Evolutionary conservation across 2,888 invertebrate species (phyloP), one percentile per base, ranked within the genome.

Genomic region (Galerucella pusilla): DNA sequence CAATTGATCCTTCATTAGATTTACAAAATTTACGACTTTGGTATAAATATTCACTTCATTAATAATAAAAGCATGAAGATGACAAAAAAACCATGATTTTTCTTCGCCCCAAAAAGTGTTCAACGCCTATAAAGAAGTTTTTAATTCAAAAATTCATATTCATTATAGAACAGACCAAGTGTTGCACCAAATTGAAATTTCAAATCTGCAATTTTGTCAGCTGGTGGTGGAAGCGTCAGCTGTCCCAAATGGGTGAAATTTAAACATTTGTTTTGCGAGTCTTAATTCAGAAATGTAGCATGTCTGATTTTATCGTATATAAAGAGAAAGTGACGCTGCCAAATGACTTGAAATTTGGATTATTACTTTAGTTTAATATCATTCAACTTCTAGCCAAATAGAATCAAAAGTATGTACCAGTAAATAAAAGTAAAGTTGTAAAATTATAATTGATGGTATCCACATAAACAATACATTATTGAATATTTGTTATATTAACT

Each of bases 211-310:
- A 78, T 75, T 35, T 60, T 77, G 80, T 80, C 81, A 81, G 81
- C 79, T 81, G 78, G 71, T 71, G 67, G 71, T 74, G 54, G 54
- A 20, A 10, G 79, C 78, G 80, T 78, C 80, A 80, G 80, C 78
- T 80, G 80, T 73, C 46, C 54, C 25, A 68, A 79, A 80, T 77
- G 77, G 79, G 67, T 73, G 74, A 78, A 81, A 80, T 79, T 81
- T 80, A 79, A 81, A 79, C 81, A 81, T 80, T 81, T 78, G 78
- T 76, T 78, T 42, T 75, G 75, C 78, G 77, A 73, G 78, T 79
- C 78, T 79, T 80, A 79, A 81, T 80, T 78, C 76, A 68, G 66
- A 74, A 74, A 73, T 75, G 74, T 71, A 74, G 64, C 74, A 71
- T 75, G 72, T 71, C 74, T 69, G 76, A 77, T 79, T 65, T 72